Evolutionary conservation across 1,140 invertebrate species (phyloP).

Genomic region (Lasaia peninsularis): DNA sequence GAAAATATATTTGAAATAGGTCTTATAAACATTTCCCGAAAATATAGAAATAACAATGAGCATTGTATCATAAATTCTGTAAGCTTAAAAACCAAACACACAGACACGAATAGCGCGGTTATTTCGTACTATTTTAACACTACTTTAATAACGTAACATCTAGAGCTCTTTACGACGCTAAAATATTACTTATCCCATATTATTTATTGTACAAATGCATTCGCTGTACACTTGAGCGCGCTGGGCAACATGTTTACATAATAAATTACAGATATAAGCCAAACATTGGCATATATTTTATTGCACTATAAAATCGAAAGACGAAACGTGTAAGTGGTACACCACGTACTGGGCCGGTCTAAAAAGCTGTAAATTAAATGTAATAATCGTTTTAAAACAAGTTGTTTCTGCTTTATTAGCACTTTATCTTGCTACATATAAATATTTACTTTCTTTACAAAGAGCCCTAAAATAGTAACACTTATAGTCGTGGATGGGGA

Average conservation of each 20-base stretch:
- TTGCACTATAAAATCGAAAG: constrained; percentile 51
- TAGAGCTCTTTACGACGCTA: constrained; percentile 7
- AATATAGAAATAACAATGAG: no score
- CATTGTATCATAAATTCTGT: no score
- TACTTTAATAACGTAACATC: constrained; percentile 20
- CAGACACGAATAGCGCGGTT: neutral
- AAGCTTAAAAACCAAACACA: neutral
- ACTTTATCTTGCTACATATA: neutral
- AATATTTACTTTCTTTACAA: constrained; percentile 4
- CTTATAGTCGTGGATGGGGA: neutral
- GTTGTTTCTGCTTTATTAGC: neutral
- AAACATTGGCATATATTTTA: constrained; percentile 69
- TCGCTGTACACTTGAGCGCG: constrained; percentile 30
- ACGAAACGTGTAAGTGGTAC: constrained; percentile 1
- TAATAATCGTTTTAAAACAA: constrained; percentile 2
- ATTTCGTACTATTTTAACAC: neutral
- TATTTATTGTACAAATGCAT: constrained; percentile 10
- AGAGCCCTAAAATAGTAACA: neutral
- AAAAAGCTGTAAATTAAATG: constrained; percentile 1
- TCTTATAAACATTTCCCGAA: no score
- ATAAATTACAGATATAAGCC: constrained; percentile 66
- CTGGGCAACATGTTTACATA: constrained; percentile 47
- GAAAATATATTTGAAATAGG: no score
- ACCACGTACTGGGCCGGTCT: neutral
- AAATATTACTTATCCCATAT: constrained; percentile 8